Evolutionary conservation across 1,140 invertebrate species (phyloP), one percentile per base, ranked within the genome.

Genomic region (Platorchestia sp.): DNA sequence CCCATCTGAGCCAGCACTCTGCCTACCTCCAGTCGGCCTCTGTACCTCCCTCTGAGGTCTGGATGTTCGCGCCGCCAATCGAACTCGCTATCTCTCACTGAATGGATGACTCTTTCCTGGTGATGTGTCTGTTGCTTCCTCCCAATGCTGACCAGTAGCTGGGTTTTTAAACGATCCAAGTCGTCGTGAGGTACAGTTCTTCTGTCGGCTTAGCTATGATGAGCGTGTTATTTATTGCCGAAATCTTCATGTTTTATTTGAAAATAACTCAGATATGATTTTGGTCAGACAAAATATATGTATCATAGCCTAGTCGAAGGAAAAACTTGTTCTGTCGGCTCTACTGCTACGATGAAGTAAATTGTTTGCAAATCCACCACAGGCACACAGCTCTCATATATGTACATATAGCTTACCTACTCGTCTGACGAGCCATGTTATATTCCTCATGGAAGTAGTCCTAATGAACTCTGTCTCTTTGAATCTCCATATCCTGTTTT

Each of bases 61-160:
- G 91, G 91, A 45, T 93, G 91, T 93, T 93, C 40, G 91, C 91
- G 6, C 91, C 91, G 45, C 91, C 91, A 19, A 93, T 93, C 44
- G 91, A 93, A 36, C 91, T 93, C 45, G 47, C 91, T 36, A 93
- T 93, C 45, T 45, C 91, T 45, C 91, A 93, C 47, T 93, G 45
- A 93, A n/a, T 75, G 59, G 27, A 14, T 75, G 27, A 22, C 59
- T 75, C 27, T 10, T 27, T 75, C 1, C 1, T 22, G 59, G 14
- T 19, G 14, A 36, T 75, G 59, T 75, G 59, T 3, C 59, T 75
- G 14, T 22, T 10, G 59, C 59, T 3, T 75, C 59, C 59, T 22
- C 59, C 36, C 1, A 75, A 36, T 75, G 3, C 59, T 36, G 27
- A 75, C 59, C 10, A 75, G n/a, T n/a, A n/a, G n/a, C n/a, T n/a